Evolutionary conservation across 2,888 invertebrate genomes (phyloP).

Genomic region (Yponomeuta sedellus): DNA sequence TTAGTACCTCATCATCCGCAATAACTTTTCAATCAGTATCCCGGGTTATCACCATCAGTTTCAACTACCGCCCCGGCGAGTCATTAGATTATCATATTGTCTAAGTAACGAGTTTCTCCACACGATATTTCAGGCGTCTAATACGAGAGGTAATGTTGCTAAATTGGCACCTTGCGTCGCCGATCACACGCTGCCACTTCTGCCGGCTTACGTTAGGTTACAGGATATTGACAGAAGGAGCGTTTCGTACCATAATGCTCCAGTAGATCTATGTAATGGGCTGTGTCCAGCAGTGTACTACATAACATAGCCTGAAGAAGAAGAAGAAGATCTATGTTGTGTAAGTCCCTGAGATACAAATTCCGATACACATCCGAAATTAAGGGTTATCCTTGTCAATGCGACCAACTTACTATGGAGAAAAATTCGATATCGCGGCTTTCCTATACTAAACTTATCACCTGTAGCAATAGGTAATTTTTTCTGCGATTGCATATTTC

Average conservation of each 20-base stretch:
- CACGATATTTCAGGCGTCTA: constrained; percentile 5
- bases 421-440: too few species aligned
- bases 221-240: not conserved
- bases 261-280: too few species aligned
- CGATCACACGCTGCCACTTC: constrained; percentile 9
- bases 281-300: too few species aligned
- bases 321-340: too few species aligned
- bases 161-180: constrained; percentile 12
- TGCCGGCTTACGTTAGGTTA: not conserved
- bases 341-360: too few species aligned
- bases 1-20: constrained; percentile 13
- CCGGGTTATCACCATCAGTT: not conserved
- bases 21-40: constrained; percentile 2
- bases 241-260: not conserved
- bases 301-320: too few species aligned
- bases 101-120: constrained; percentile 6
- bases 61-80: not conserved
- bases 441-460: too few species aligned
- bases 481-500: too few species aligned
- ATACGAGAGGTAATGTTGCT: constrained; percentile 9
- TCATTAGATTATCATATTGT: constrained; percentile 10
- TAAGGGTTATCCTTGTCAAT: too few species aligned
- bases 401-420: too few species aligned
- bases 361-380: too few species aligned
- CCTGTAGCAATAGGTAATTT: too few species aligned